Evolutionary conservation across 2,888 invertebrate species (phyloP), one percentile per base, ranked within the genome.

Genomic region (Rhyacophila evoluta): DNA sequence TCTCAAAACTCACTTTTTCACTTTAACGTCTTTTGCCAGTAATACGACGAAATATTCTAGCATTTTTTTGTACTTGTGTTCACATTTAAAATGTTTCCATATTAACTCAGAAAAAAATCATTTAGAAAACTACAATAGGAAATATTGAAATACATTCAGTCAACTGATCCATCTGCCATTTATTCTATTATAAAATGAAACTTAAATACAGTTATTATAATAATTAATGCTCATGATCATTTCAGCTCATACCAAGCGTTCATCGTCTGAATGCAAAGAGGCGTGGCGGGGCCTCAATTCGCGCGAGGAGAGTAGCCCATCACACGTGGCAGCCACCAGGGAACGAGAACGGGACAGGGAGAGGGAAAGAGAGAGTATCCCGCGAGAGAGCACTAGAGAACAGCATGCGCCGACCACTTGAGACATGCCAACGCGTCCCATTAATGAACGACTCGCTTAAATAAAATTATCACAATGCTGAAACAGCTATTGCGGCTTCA

Each of bases 251-350:
- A 89, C 90, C 55, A 89, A 89, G 81, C 87, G 90, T 0, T 89
- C 90, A 0, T 89, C 89, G 0, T 89, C 89, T 0, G 90, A 90
- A 83, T 89, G 90, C 77, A 86, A 90, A 11, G 89, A 89, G 12
- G 83, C 87, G 0, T 82, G 82, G 82, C 77, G 82, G 29, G 82
- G 82, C 25, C 73, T 79, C 70, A 55, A 55, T 10, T 55, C 55
- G 19, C 37, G 77, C 12, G 76, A 79, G 38, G 76, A 75, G 19
- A 27, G 29, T 10, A 25, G 33, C 19, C 74, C 67, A 10, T 55
- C 55, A 19, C 55, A 55, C 55, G 55, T 55, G 12, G 67, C 28
- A 1, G 67, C 29, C 4, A 19, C 27, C 3, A 15, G 55, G 8
- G 55, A 55, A 2, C 15, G 55, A 8, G 55, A 55, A 12, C 19